These are phyloP conservation scores for Siderastrea siderea DNA, from an alignment of 92 coral and sea anemone genomes.

Conservation along the genomic window DNA sequence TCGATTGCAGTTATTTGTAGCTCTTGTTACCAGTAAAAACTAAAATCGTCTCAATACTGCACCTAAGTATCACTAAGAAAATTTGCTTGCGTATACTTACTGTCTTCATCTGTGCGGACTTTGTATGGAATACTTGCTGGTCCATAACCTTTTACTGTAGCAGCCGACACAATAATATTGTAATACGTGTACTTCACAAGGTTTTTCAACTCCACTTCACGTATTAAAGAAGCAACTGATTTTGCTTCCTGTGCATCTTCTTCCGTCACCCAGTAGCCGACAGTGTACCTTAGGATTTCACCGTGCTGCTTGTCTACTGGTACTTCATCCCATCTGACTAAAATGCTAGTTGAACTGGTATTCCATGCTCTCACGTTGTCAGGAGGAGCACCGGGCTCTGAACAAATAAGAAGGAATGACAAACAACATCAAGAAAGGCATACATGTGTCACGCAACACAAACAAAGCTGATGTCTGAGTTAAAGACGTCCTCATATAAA, in stretches of 20 bases:
- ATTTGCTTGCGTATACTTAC: slow-evolving; percentile 8
- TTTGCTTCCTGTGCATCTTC: neutral
- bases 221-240: neutral
- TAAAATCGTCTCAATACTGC: neutral
- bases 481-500: neutral
- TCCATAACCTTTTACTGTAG: slow-evolving; percentile 20
- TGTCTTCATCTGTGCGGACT: slow-evolving; percentile 8
- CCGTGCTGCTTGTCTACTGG: slow-evolving; percentile 67
- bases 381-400: slow-evolving; percentile 24
- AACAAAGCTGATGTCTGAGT: neutral
- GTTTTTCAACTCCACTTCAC: neutral
- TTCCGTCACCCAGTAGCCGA: slow-evolving; percentile 37
- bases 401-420: neutral
- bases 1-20: too few relatives aligned
- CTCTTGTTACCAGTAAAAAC: neutral
- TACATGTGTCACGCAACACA: neutral
- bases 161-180: slow-evolving; percentile 1
- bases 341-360: neutral
- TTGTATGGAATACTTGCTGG: neutral
- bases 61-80: neutral
- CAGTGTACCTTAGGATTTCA: slow-evolving; percentile 66
- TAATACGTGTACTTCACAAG: neutral
- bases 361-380: neutral
- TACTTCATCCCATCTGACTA: slow-evolving; percentile 74
- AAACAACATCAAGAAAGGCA: neutral